Percentiles rank a stretch among this genome's conserved stretches.
Evolutionary conservation across 2,113 vertebrate species (phyloP).

Genomic region (Thunnus maccoyii): DNA sequence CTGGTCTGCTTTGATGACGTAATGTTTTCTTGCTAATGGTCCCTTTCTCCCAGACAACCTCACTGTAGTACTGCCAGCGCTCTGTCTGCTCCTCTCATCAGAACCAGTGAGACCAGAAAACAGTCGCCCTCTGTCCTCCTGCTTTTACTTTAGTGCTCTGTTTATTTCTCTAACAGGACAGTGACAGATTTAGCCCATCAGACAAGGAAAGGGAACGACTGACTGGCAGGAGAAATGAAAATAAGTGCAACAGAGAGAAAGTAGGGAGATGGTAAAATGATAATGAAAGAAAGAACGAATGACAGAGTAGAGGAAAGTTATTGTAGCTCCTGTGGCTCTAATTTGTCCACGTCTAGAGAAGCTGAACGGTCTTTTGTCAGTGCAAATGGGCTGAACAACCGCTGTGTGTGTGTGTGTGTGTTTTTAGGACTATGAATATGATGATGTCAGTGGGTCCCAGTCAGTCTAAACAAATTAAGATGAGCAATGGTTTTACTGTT

Average conservation of each 20-base stretch:
- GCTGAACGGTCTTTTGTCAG: conserved; percentile 28
- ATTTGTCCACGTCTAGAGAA: conserved; percentile 40
- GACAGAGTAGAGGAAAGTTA: conserved; percentile 2
- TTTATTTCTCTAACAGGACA: conserved; percentile 72
- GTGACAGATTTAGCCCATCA: conserved; percentile 72
- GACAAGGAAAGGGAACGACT: conserved; percentile 48
- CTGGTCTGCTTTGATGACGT: conserved; percentile 62
- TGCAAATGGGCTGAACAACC: conserved; percentile 39
- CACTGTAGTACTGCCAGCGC: conserved; percentile 65
- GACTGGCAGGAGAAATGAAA: conserved; percentile 47
- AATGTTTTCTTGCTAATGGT: conserved; percentile 65
- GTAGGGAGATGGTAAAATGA: conserved; percentile 22
- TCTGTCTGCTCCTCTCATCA: conserved; percentile 81
- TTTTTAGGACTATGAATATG: background rate
- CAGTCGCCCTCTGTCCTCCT: conserved; percentile 68
- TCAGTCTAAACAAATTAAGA: conserved; percentile 29
- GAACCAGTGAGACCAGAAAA: conserved; percentile 60
- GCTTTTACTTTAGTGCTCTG: conserved; percentile 56
- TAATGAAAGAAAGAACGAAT: conserved; percentile 9
- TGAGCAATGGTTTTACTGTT: conserved; percentile 18
- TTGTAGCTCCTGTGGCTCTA: conserved; percentile 42
- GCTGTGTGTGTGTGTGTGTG: background rate
- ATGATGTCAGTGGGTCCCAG: conserved; percentile 41
- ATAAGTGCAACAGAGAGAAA: conserved; percentile 15
- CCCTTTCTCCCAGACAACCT: conserved; percentile 58